These are phyloP conservation scores for Microhierax caerulescens DNA, from an alignment of 2,797 vertebrate genomes.

Conservation along the genomic window DNA sequence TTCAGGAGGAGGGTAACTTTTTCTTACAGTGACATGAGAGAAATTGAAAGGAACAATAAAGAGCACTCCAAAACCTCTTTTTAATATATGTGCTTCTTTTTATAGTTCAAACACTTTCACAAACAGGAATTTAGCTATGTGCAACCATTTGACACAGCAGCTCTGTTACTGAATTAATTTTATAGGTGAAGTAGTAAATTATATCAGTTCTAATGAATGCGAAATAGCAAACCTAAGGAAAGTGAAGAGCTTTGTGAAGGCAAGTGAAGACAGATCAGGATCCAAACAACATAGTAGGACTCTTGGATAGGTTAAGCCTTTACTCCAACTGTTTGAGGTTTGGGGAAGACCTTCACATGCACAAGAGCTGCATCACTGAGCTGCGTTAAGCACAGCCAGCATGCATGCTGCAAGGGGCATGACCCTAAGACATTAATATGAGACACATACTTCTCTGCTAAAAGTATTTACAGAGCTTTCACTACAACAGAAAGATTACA, in stretches of 20 bases:
- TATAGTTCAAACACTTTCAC: neutral
- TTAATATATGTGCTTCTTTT: neutral
- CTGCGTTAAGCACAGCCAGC: neutral
- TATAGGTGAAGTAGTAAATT: neutral
- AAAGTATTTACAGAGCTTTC: neutral
- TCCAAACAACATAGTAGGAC: neutral
- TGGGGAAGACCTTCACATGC: neutral
- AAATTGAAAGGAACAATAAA: neutral
- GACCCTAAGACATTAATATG: neutral
- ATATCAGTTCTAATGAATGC: neutral
- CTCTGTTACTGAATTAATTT: neutral
- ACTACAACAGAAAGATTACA: neutral
- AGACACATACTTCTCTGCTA: neutral
- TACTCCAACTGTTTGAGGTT: neutral
- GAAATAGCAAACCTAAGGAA: neutral
- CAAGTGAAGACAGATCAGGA: neutral
- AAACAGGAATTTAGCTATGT: neutral
- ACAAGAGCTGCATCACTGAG: neutral
- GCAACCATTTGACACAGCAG: neutral
- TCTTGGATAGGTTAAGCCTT: neutral
- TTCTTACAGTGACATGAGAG: neutral
- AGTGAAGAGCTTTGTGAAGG: neutral
- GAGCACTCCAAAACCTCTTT: neutral
- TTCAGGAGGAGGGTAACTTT: neutral
- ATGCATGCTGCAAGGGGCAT: neutral